A percentile compares a stretch with the other conserved stretches of the same genome.
These are phyloP conservation scores for Aspiorhynchus laticeps DNA, from an alignment of 2,113 vertebrate genomes.

Conservation along the genomic window DNA sequence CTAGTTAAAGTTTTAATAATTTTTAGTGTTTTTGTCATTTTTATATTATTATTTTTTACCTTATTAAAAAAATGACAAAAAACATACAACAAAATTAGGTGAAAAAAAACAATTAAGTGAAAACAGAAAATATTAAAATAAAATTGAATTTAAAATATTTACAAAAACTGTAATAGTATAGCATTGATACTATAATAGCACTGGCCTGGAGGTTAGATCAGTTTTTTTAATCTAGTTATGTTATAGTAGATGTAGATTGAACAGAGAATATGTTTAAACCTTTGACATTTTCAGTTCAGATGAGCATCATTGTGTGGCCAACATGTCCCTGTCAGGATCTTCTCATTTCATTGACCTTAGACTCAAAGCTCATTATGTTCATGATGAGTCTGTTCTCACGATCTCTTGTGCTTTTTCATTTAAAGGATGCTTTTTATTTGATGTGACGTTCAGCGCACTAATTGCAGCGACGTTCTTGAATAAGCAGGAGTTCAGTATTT, in stretches of 20 bases:
- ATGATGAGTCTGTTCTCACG: not conserved
- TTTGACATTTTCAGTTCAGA: slow-evolving; percentile 30
- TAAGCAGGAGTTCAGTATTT: not conserved
- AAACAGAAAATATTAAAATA: too few species aligned
- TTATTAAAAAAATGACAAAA: too few species aligned
- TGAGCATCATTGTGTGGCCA: not conserved
- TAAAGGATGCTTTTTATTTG: not conserved
- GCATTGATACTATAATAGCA: not conserved
- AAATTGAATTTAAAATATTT: too few species aligned
- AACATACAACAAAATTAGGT: too few species aligned
- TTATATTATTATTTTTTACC: not conserved
- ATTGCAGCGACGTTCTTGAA: not conserved
- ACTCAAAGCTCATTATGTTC: not conserved
- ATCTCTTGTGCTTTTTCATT: not conserved
- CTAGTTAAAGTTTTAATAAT: too few species aligned
- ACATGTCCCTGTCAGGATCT: not conserved
- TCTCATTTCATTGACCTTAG: not conserved
- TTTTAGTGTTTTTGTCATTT: too few species aligned
- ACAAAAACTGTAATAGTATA: too few species aligned
- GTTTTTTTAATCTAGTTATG: not conserved
- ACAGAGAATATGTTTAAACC: not conserved
- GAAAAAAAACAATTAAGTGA: too few species aligned
- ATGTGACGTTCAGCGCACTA: not conserved
- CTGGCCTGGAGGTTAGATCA: not conserved
- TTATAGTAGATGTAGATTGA: not conserved